Base-by-base conservation (phyloP, 2,888 invertebrate species). In the Rhingia campestris region DNA sequence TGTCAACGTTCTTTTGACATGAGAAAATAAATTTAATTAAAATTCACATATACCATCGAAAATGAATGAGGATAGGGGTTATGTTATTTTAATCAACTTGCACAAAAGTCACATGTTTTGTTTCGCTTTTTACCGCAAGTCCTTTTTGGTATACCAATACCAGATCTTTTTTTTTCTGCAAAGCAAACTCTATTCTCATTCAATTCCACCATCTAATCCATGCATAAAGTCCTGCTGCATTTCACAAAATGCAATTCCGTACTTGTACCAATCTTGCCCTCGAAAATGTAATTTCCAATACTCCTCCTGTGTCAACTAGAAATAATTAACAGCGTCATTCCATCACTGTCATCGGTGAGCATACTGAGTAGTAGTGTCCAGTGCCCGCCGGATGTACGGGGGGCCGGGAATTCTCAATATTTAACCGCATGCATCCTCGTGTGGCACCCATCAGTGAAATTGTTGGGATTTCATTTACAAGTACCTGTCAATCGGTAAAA, bases 321-420 rank as follows among this genome's bases (percentile, higher is more conserved):
- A 84, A 84, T 84, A 84, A 84, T 84, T 84, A 84, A 84, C 84
- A 84, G 70, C 74, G 69, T 43, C 80, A 80, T 66, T 75, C 66
- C 61, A 66, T 61, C 73, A 74, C 12, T 41, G 51, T 53, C 39
- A 33, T 33, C 47, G 7, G 41, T 14, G 35, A 22, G 45, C 35
- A 22, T 22, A 22, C 22, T 22, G 22, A 22, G 22, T 22, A 22
- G 22, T 1, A 30, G 10, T 54, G 43, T 4, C 51, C 32, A 58
- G 58, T 54, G 63, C 39, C 56, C 69, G 14, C 5, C 37, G 35
- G 53, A 51, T 58, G 61, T 64, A 33, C 33, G 64, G 49, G 30
- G 22, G 22, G 22, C 22, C 22, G 22, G 51, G 51, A 58, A 79
- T 75, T 80, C 70, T 74, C 80, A 80, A 84, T 84, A 75, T 84